A percentile compares a stretch with the other conserved stretches of the same genome.
These are phyloP conservation scores for Hirtodrosophila alboralis DNA, from an alignment of 2,888 invertebrate genomes.

Conservation along the genomic window DNA sequence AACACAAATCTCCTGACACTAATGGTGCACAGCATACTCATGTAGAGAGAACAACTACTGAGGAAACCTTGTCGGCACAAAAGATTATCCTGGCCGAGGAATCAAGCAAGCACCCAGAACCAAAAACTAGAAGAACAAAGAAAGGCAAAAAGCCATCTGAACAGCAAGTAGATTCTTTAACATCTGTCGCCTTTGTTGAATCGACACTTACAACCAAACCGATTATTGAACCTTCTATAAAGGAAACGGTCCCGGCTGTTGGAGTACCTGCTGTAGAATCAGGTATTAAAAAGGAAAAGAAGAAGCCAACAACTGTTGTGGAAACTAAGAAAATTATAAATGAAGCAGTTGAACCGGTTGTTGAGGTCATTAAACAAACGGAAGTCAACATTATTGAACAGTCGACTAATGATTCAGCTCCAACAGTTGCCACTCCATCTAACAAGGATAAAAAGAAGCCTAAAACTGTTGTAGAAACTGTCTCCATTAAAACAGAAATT, in stretches of 20 bases:
- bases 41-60: constrained; percentile 47
- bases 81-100: constrained; percentile 34
- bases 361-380: constrained; percentile 7
- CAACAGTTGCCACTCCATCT: constrained; percentile 4
- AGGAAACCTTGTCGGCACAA: constrained; percentile 16
- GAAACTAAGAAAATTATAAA: not conserved
- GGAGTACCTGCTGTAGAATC: constrained; percentile 12
- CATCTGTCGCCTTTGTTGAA: not conserved
- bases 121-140: constrained; percentile 59
- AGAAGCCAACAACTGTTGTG: constrained; percentile 21
- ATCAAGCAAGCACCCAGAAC: constrained; percentile 50
- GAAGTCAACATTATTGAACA: constrained; percentile 11
- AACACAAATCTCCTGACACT: constrained; percentile 58
- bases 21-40: constrained; percentile 42
- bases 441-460: constrained; percentile 41
- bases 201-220: constrained; percentile 8
- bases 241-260: not conserved
- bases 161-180: not conserved
- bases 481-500: constrained; percentile 7
- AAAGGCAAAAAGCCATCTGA: constrained; percentile 55
- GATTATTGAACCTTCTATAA: constrained; percentile 3
- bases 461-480: constrained; percentile 20
- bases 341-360: constrained; percentile 16
- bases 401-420: not conserved
- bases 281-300: constrained; percentile 41